Evolutionary conservation across 2,888 invertebrate genomes (phyloP), one percentile per base, ranked within the genome.

Genomic region (Microctonus brassicae): DNA sequence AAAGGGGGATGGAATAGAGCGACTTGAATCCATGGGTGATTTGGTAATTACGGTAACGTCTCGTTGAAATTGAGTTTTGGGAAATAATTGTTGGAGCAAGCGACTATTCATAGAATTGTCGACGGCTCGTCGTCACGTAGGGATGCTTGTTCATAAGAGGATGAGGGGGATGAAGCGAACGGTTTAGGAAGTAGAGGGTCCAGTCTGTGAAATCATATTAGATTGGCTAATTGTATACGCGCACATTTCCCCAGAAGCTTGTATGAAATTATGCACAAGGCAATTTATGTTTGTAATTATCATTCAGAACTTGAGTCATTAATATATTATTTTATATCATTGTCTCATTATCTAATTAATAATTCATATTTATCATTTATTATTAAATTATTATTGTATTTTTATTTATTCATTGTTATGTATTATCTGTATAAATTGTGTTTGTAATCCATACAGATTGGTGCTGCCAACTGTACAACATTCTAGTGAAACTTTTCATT

Each of bases 1-100:
- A 66, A 66, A 47, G 71, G 57, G 62, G 53, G 52, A 42, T 34
- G 67, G 62, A 73, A 69, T 68, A 66, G 69, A n/a, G 70, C 69
- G 60, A 47, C 47, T 33, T 60, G 58, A 34, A 47, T 33, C 22
- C 57, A 26, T 58, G 57, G 55, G 33, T 29, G 63, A 58, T 64
- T 64, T 60, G 58, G 64, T 70, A 70, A 70, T 70, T 70, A 64
- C 58, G 64, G 47, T 58, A 36, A 61, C 57, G 64, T 47, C 55
- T 57, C 64, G 64, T 62, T 64, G 36, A 26, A 64, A 70, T 70
- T 13, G 57, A 70, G 64, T 70, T 70, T 65, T 4, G 70, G 58
- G 47, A 64, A 64, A 60, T 70, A 70, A 70, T 70, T 70, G 58
- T 58, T 47, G n/a, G 58, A 64, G 64, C 57, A 52, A 62, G 69